Evolutionary conservation across 2,888 invertebrate genomes (phyloP), one percentile per base, ranked within the genome.

Genomic region (Mesorhabditis belari): DNA sequence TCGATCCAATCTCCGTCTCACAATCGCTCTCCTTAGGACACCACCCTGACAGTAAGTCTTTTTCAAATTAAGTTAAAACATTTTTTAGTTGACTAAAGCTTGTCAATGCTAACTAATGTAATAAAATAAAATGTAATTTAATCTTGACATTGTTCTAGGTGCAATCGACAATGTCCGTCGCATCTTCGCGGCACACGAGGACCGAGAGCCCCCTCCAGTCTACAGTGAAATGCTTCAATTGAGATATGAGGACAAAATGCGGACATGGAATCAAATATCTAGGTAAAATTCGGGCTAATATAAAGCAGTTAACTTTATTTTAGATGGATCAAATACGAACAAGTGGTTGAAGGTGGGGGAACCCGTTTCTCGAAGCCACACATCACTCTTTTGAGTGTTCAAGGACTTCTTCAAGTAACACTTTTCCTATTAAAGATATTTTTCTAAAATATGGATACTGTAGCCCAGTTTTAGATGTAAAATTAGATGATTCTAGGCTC

Each of bases 241-340:
- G 44, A 9, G 2, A n/a, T 35, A 35, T 35, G 44, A 35, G 1
- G 44, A n/a, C 12, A 35, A 35, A n/a, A 35, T 35, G 12, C 12
- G 44, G 2, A 35, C 12, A 17, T 35, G 44, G 44, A 9, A 35
- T 35, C 12, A 35, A n/a, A n/a, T n/a, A 17, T 35, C 44, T 9
- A 35, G 44, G 44, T 35, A 35, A 2, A n/a, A 35, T 35, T 17
- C 12, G 17, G n/a, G n/a, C n/a, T n/a, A n/a, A n/a, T n/a, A n/a
- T n/a, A n/a, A n/a, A n/a, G n/a, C n/a, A n/a, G n/a, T n/a, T n/a
- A n/a, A n/a, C n/a, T n/a, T n/a, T n/a, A n/a, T n/a, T n/a, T 4
- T 72, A 84, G 84, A 66, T 85, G 84, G 84, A 81, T 84, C 29
- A 84, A 84, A 68, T 84, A 83, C 76, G 84, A 85, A 71, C 85